Evolutionary conservation across 1,140 invertebrate species (phyloP).

Genomic region (Drosophila quadrilineata): DNA sequence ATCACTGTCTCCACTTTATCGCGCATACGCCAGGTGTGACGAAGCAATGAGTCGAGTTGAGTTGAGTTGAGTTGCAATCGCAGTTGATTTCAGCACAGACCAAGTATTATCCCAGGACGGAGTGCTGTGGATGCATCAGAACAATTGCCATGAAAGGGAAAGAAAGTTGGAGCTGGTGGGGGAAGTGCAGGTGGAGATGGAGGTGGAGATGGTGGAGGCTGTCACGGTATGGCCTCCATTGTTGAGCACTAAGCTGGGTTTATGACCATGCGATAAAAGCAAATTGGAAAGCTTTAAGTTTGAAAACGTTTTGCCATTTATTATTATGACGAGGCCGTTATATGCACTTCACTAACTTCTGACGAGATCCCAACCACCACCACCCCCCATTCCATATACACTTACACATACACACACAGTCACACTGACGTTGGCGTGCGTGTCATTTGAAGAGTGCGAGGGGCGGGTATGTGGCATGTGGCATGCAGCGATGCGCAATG

Average conservation of each 20-base stretch:
- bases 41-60: slow-evolving; percentile 1
- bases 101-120: not conserved
- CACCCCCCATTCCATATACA: no score
- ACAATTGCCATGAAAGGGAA: slow-evolving; percentile 21
- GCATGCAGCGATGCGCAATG: slow-evolving; percentile 30
- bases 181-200: no score
- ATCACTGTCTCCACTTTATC: no score
- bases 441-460: not conserved
- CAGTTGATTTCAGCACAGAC: no score
- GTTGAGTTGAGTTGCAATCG: no score
- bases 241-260: slow-evolving; percentile 20
- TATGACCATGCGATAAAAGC: slow-evolving; percentile 62
- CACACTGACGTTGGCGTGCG: slow-evolving; percentile 9
- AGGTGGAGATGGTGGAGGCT: not conserved
- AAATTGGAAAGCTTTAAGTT: slow-evolving; percentile 56
- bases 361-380: not conserved
- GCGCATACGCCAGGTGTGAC: slow-evolving; percentile 44
- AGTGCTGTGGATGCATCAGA: not conserved
- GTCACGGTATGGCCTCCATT: not conserved
- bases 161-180: not conserved
- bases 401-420: no score
- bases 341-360: slow-evolving; percentile 28
- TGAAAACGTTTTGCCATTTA: slow-evolving; percentile 51
- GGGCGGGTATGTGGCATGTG: not conserved
- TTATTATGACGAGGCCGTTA: slow-evolving; percentile 56